phyloP scores from a whole-genome alignment of 2,888 invertebrate species.

The Bombylius major region DNA sequence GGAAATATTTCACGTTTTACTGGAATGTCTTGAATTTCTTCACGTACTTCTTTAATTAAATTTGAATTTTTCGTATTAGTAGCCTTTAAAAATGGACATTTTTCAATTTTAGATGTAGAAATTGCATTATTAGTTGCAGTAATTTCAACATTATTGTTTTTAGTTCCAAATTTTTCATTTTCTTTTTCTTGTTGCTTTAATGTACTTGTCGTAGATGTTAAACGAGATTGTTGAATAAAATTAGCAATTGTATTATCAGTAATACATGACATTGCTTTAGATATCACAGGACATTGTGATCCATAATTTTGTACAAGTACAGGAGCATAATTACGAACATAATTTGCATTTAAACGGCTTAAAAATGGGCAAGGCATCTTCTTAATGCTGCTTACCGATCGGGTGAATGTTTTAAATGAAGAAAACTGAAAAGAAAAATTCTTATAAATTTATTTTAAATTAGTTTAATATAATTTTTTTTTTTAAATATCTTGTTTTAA shows the following conservation, averaged over 20 bases:
- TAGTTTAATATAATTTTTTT: too few relatives aligned
- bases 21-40: constrained; percentile 45
- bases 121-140: neutral
- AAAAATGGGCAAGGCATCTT: constrained; percentile 84
- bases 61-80: constrained; percentile 23
- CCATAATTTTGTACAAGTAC: constrained; percentile 66
- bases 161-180: neutral
- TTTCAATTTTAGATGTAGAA: constrained; percentile 18
- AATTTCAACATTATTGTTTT: neutral
- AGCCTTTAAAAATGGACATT: constrained; percentile 42
- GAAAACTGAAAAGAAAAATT: too few relatives aligned
- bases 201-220: constrained; percentile 10
- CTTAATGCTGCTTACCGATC: constrained; percentile 19
- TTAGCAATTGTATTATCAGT: constrained; percentile 1
- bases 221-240: constrained; percentile 7
- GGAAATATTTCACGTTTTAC: constrained; percentile 40
- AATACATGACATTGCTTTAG: constrained; percentile 1
- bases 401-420: too few relatives aligned
- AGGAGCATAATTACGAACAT: constrained; percentile 70
- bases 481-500: too few relatives aligned
- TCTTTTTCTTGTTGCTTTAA: neutral
- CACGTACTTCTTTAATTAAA: constrained; percentile 50
- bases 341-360: constrained; percentile 63
- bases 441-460: too few relatives aligned
- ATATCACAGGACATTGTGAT: constrained; percentile 66